Base-by-base conservation (phyloP, 2,797 vertebrate species). In the Amazona ochrocephala region DNA sequence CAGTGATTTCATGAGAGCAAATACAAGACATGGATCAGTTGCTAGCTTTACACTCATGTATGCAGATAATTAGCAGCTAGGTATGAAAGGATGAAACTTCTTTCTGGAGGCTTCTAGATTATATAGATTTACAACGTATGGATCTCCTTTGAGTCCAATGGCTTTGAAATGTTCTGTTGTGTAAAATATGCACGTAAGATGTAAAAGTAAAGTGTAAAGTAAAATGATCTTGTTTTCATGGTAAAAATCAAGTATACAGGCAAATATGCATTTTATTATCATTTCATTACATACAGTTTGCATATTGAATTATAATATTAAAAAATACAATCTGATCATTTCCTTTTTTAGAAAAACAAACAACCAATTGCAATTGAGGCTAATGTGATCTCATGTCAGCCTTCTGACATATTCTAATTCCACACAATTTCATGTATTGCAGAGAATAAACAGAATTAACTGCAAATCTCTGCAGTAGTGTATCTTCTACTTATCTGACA, bases 41-140 rank as follows among this genome's bases (percentile, higher is more conserved):
- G 27, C 8, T 64, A 64, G 8, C 51, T 76, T 89, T 61, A 84
- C 44, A 56, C 23, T 70, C 34, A 66, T 30, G 32, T 74, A 89
- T 72, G 50, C 58, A 75, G 81, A 62, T 71, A 96, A 93, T 90
- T 80, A 89, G 5, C 20, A 53, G 44, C 87, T 87, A 77, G 65
- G 13, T 80, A 87, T 48, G 64, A 77, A 94, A 65, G 13, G 19
- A 70, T 39, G 10, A 77, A 87, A 47, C 10, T 47, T 87, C 51
- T 27, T 39, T 79, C 47, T 84, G 54, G 32, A 80, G 39, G 30
- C 58, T 93, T 79, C 71, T 82, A 79, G 37, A 15, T 62, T 37
- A n/a, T 22, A 79, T 16, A 76, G 51, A 44, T 62, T 79, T 77
- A 50, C 0, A 7, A 41, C 26, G 58, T 34, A 67, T 30, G 50